These are phyloP conservation scores for Solenopsis invicta DNA, from an alignment of 1,140 invertebrate species.

Conservation along the genomic window DNA sequence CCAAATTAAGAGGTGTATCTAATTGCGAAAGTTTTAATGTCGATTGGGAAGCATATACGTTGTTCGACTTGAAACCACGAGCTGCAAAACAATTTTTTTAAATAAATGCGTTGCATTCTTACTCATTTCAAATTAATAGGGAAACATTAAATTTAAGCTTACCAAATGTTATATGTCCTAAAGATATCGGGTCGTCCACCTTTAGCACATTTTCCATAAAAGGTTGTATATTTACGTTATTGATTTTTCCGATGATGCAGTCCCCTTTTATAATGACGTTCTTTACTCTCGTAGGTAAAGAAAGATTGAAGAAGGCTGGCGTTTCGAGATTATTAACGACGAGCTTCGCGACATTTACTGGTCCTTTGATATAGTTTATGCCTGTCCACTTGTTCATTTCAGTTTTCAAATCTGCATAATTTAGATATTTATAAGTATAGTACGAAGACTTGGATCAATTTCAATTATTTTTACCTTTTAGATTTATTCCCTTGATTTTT, in stretches of 20 bases:
- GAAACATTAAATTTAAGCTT: conserved; percentile 22
- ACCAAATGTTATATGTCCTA: conserved; percentile 77
- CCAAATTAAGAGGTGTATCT: conserved; percentile 12
- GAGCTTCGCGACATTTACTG: conserved; percentile 63
- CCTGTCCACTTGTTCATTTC: conserved; percentile 63
- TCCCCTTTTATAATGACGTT: conserved; percentile 71
- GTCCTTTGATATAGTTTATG: conserved; percentile 57
- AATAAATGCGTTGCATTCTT: conserved; percentile 6
- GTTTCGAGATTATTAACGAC: conserved; percentile 55
- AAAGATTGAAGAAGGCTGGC: conserved; percentile 53
- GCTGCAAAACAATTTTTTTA: conserved; percentile 22
- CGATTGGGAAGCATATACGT: neutral
- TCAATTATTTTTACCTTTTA: conserved; percentile 44
- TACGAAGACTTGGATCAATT: conserved; percentile 5
- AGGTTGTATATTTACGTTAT: conserved; percentile 69
- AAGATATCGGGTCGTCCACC: conserved; percentile 69
- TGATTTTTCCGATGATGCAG: conserved; percentile 69
- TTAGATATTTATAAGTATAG: conserved; percentile 1
- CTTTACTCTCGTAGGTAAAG: conserved; percentile 61
- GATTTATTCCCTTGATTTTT: conserved; percentile 35
- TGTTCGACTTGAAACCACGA: conserved; percentile 47
- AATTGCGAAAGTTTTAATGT: conserved; percentile 25
- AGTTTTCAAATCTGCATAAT: conserved; percentile 63
- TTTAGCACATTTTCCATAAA: conserved; percentile 72
- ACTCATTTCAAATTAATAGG: neutral